These are phyloP conservation scores for Tenebrosternarchus preto DNA, from an alignment of 2,113 vertebrate species.

Conservation along the genomic window DNA sequence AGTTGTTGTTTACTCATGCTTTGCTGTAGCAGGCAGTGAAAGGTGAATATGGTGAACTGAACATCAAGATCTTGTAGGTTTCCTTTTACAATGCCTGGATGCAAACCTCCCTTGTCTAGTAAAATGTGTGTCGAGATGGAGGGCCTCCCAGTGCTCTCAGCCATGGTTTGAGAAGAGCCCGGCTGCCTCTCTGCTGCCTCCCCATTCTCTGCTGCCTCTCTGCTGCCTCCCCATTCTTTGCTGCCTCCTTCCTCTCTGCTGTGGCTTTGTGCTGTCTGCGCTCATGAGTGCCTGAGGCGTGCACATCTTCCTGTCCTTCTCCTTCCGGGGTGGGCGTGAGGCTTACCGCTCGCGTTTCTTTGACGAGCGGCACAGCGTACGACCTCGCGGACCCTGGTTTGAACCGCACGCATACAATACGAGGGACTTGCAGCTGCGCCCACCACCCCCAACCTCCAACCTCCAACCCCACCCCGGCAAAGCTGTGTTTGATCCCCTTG, in stretches of 20 bases:
- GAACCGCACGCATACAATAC: too few relatives aligned
- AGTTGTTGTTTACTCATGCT: neutral
- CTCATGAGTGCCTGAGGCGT: neutral
- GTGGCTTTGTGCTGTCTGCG: neutral
- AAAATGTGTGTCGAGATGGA: neutral
- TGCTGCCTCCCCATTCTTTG: too few relatives aligned
- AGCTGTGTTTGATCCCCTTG: constrained; percentile 14
- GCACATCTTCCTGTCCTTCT: neutral
- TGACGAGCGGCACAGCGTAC: neutral
- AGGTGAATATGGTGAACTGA: too few relatives aligned
- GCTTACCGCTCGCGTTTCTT: neutral
- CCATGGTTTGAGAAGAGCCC: too few relatives aligned
- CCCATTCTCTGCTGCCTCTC: neutral
- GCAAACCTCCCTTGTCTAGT: too few relatives aligned
- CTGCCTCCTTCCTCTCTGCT: neutral
- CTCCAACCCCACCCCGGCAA: too few relatives aligned
- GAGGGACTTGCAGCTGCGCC: too few relatives aligned
- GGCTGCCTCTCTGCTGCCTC: neutral
- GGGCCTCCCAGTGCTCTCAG: too few relatives aligned
- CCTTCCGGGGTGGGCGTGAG: neutral
- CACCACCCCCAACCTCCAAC: too few relatives aligned
- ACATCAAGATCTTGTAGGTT: too few relatives aligned
- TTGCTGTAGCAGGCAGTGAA: too few relatives aligned
- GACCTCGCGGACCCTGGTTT: neutral
- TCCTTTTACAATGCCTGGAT: too few relatives aligned